A percentile compares a stretch with the other conserved stretches of the same genome.
Conservation (phyloP, 2,797 vertebrate species). For the Potorous gilbertii region DNA sequence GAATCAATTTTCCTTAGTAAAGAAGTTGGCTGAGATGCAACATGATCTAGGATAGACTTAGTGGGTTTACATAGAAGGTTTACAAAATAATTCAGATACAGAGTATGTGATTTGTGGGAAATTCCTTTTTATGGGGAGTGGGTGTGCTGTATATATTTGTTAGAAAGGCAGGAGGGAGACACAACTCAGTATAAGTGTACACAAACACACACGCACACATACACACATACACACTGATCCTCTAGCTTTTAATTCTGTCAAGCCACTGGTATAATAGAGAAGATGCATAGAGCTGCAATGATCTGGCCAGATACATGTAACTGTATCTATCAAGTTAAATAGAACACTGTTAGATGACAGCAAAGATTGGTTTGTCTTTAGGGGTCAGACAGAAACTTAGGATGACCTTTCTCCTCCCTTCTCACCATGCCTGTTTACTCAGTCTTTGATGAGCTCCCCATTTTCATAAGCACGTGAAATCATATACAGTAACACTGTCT, state of each 20-base stretch:
- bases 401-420: conserved; percentile 34
- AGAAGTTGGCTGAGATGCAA: conserved; percentile 69
- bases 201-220: not conserved
- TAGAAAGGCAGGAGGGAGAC: conserved; percentile 47
- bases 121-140: conserved; percentile 24
- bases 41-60: conserved; percentile 72
- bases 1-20: conserved; percentile 80
- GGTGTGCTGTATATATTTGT: conserved; percentile 31
- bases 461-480: conserved; percentile 43
- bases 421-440: conserved; percentile 58
- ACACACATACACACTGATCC: conserved; percentile 46
- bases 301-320: conserved; percentile 73
- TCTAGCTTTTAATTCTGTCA: conserved; percentile 67
- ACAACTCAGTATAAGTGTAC: not conserved
- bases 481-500: conserved; percentile 57
- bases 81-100: conserved; percentile 66
- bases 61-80: conserved; percentile 55
- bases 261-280: conserved; percentile 60
- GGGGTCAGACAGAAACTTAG: conserved; percentile 49
- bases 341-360: conserved; percentile 70
- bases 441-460: conserved; percentile 49
- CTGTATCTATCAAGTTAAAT: conserved; percentile 67
- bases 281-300: conserved; percentile 62
- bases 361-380: conserved; percentile 59
- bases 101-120: conserved; percentile 51